phyloP scores from a whole-genome alignment of 2,113 vertebrate species.

The Pavo muticus region DNA sequence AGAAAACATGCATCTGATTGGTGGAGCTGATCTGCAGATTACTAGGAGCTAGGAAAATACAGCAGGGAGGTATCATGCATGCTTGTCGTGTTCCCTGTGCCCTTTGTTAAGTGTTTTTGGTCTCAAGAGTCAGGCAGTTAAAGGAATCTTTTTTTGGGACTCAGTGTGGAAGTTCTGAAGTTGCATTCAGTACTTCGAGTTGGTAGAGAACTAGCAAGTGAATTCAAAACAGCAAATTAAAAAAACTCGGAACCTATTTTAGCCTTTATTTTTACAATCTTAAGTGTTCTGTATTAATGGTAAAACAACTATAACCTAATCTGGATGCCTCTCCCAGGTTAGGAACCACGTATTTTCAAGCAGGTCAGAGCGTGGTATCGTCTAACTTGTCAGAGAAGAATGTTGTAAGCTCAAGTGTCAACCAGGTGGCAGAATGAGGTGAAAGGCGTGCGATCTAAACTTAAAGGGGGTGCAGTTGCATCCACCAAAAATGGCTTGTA shows the following conservation, averaged over 20 bases:
- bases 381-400: not conserved
- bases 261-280: not conserved
- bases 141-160: not conserved
- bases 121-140: not conserved
- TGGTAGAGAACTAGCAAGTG: not conserved
- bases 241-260: not conserved
- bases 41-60: not conserved
- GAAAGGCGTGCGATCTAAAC: accelerated
- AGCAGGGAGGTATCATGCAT: not conserved
- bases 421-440: not conserved
- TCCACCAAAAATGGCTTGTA: not conserved
- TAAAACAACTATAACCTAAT: not conserved
- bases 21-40: not conserved
- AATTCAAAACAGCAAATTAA: not conserved
- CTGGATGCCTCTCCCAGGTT: not conserved
- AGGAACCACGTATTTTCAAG: not conserved
- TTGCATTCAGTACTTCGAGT: not conserved
- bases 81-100: not conserved
- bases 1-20: not conserved
- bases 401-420: not conserved
- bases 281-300: not conserved
- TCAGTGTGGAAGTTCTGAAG: not conserved
- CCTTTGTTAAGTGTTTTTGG: not conserved
- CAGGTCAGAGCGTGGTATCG: not conserved
- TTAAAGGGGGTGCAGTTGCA: not conserved